These are phyloP conservation scores for Laspeyria flexula DNA, from an alignment of 2,888 invertebrate genomes.

Conservation along the genomic window DNA sequence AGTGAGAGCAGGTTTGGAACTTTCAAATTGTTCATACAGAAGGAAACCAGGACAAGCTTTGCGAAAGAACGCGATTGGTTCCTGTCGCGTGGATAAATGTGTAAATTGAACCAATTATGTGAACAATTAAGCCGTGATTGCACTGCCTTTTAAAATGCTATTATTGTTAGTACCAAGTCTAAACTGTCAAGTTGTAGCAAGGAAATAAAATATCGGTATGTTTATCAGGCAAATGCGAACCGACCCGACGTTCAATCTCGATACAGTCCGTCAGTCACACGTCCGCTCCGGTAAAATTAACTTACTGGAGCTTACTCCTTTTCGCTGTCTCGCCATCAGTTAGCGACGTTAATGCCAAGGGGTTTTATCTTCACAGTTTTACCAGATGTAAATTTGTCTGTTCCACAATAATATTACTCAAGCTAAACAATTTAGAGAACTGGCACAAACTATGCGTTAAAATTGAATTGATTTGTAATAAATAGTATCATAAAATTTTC, in stretches of 20 bases:
- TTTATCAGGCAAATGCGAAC: conserved; percentile 38
- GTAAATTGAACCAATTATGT: conserved; percentile 23
- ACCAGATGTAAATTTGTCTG: no score
- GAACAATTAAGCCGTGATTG: background rate
- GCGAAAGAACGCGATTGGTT: conserved; percentile 45
- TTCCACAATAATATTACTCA: background rate
- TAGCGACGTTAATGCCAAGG: conserved; percentile 31
- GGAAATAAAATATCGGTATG: conserved; percentile 31
- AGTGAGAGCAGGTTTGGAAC: conserved; percentile 32
- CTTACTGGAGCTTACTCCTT: conserved; percentile 31
- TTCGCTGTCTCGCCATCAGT: conserved; percentile 29
- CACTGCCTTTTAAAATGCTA: no score
- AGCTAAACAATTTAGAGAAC: no score
- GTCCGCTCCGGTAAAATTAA: conserved; percentile 51
- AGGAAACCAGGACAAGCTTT: conserved; percentile 45
- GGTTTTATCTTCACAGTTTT: background rate
- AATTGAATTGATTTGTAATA: no score
- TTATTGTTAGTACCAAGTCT: no score
- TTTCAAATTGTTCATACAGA: conserved; percentile 44
- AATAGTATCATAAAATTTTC: background rate
- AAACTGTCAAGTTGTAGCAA: no score
- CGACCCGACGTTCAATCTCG: conserved; percentile 36
- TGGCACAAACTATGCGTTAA: no score
- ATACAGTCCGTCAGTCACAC: conserved; percentile 44
- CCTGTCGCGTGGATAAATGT: conserved; percentile 33